Conservation (phyloP, 2,888 invertebrate genomes). For the Athrips mouffetella region DNA sequence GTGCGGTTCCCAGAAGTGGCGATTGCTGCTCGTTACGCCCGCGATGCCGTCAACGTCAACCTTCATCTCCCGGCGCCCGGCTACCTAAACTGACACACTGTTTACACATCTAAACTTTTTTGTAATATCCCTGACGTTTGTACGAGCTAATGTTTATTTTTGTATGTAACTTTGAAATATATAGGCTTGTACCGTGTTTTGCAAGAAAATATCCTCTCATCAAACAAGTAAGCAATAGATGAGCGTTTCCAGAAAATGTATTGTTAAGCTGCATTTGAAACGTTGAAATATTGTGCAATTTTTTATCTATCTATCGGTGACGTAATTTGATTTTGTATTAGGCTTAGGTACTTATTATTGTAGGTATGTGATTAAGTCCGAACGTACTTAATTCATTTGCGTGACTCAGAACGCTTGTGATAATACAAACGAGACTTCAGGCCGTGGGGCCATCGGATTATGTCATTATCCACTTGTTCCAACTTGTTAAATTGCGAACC, state of each 20-base stretch:
- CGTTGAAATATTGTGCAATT: no score
- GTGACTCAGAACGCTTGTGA: constrained; percentile 53
- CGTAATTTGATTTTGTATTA: not conserved
- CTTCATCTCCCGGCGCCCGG: constrained; percentile 19
- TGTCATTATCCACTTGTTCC: constrained; percentile 59
- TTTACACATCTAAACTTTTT: not conserved
- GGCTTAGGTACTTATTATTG: no score
- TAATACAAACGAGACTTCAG: constrained; percentile 44
- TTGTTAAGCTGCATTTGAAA: no score
- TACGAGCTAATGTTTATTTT: no score
- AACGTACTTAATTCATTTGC: constrained; percentile 42
- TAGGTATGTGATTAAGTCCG: not conserved
- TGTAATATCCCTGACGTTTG: not conserved
- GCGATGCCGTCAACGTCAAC: constrained; percentile 21
- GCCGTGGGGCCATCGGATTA: constrained; percentile 48
- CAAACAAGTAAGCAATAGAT: no score
- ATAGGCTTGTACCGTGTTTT: no score
- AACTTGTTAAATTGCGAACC: constrained; percentile 46
- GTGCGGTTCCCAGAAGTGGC: constrained; percentile 55
- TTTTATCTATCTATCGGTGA: not conserved
- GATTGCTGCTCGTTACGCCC: constrained; percentile 45
- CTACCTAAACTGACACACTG: not conserved
- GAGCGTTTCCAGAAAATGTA: no score
- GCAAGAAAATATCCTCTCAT: no score
- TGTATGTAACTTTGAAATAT: no score